These are phyloP conservation scores for Aporophyla lueneburgensis DNA, from an alignment of 2,888 invertebrate genomes.

Conservation along the genomic window DNA sequence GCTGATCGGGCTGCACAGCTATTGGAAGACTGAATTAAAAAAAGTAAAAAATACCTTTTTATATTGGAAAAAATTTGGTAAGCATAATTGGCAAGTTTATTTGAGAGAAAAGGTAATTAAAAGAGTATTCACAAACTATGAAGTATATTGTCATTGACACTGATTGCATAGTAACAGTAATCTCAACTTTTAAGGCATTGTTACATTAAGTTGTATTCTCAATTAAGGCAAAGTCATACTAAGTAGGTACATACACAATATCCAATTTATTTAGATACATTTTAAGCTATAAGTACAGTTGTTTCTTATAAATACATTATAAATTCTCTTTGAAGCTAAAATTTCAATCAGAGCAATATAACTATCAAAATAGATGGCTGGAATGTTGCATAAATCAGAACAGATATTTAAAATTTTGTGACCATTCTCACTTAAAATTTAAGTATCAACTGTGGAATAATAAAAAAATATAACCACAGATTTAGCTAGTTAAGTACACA, in stretches of 20 bases:
- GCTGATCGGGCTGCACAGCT: background rate
- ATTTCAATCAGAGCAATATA: background rate
- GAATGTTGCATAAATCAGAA: conserved; percentile 36
- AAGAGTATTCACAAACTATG: conserved; percentile 19
- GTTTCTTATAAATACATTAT: background rate
- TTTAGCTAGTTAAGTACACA: conserved; percentile 21
- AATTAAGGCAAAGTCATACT: conserved; percentile 37
- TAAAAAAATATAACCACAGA: background rate
- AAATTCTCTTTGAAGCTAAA: background rate
- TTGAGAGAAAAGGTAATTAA: conserved; percentile 9
- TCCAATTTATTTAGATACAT: background rate
- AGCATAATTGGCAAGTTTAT: background rate
- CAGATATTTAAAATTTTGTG: conserved; percentile 12
- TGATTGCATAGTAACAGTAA: conserved; percentile 34
- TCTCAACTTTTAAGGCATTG: conserved; percentile 39
- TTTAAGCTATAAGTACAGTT: background rate
- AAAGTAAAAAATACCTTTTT: background rate
- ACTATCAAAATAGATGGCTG: conserved; percentile 20
- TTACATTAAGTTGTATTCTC: conserved; percentile 18
- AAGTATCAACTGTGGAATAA: conserved; percentile 1
- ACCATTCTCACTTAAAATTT: background rate
- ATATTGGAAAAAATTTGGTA: background rate
- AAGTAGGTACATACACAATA: conserved; percentile 39
- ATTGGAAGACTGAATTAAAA: background rate
- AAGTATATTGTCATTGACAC: conserved; percentile 44